A percentile compares a stretch with the other conserved stretches of the same genome.
phyloP scores from a whole-genome alignment of 2,797 vertebrate species.

The Amblyraja radiata region DNA sequence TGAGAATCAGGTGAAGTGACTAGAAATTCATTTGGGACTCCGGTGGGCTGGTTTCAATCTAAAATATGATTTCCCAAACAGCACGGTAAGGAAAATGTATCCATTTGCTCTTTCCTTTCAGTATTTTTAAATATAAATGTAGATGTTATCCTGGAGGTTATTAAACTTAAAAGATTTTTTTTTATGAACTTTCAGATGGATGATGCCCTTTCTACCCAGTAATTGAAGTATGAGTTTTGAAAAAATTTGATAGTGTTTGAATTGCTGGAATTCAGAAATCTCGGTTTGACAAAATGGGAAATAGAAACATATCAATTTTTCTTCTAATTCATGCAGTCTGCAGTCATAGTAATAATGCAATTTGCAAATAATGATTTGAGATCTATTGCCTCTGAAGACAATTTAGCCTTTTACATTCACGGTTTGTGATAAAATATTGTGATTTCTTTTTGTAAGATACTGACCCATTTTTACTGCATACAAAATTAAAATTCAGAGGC shows the following conservation, averaged over 20 bases:
- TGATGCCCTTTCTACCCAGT: background rate
- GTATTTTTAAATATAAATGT: background rate
- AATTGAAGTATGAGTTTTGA: background rate
- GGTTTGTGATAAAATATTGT: background rate
- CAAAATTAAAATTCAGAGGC: background rate
- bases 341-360: background rate
- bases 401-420: background rate
- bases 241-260: background rate
- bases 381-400: background rate
- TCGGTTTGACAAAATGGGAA: background rate
- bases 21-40: background rate
- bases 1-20: background rate
- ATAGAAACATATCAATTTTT: background rate
- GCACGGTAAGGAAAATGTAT: background rate
- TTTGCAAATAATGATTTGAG: background rate
- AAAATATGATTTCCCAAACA: background rate
- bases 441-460: background rate
- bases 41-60: background rate
- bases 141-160: background rate
- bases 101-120: background rate
- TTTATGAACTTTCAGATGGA: background rate
- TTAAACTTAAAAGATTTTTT: background rate
- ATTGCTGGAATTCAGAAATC: background rate
- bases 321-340: background rate
- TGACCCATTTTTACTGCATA: background rate